These are phyloP conservation scores for Pherbina coryleti DNA, from an alignment of 2,888 invertebrate species.

Conservation along the genomic window DNA sequence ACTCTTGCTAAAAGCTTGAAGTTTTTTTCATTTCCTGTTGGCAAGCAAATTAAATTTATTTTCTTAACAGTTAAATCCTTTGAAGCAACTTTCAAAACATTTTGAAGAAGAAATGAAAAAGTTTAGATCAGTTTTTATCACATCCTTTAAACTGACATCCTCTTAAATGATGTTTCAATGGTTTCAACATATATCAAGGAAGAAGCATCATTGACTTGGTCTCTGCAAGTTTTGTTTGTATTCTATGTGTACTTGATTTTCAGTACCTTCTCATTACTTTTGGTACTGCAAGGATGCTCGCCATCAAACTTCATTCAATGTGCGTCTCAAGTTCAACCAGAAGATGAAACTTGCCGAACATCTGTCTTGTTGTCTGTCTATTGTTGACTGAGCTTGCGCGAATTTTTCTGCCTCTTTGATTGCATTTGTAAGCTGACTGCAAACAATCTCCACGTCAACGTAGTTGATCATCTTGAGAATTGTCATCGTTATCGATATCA, in stretches of 20 bases:
- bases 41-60: conserved; percentile 16
- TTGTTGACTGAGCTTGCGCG: neutral
- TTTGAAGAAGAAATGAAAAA: neutral
- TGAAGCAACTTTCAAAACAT: neutral
- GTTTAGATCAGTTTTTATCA: conserved; percentile 14
- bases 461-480: too few species aligned
- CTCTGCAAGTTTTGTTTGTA: neutral
- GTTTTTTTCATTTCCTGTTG: conserved; percentile 1
- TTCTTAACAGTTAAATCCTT: neutral
- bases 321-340: too few species aligned
- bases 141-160: conserved; percentile 1
- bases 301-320: too few species aligned
- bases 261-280: neutral
- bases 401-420: conserved; percentile 14
- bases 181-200: neutral
- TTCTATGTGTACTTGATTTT: neutral
- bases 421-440: conserved; percentile 14
- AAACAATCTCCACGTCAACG: neutral
- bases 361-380: neutral
- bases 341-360: too few species aligned
- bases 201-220: conserved; percentile 7
- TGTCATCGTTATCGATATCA: too few species aligned
- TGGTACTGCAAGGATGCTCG: too few species aligned
- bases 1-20: too few species aligned
- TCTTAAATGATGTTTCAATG: neutral